These are phyloP conservation scores for Aradus depressus DNA, from an alignment of 2,888 invertebrate species.

Conservation along the genomic window DNA sequence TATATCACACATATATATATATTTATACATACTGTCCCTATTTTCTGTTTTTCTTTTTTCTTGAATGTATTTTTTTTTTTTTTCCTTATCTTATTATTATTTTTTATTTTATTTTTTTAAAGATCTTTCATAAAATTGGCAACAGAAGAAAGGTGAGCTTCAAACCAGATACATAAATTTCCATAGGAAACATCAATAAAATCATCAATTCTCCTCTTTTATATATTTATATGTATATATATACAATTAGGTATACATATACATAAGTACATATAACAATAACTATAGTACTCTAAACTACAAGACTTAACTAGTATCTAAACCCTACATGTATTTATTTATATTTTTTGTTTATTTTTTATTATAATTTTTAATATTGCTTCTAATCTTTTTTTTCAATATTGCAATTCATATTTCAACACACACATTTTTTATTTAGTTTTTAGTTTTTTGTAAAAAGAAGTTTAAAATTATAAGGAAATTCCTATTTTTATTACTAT, in stretches of 20 bases:
- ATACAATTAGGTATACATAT: slow-evolving; percentile 13
- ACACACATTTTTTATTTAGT: slow-evolving; percentile 12
- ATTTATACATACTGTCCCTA: too few relatives aligned
- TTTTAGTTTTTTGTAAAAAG: slow-evolving; percentile 11
- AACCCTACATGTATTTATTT: slow-evolving; percentile 19
- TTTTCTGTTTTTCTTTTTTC: too few relatives aligned
- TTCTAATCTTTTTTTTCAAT: too few relatives aligned
- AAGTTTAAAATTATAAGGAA: neutral
- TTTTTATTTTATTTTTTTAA: slow-evolving; percentile 1
- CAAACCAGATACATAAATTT: slow-evolving; percentile 24
- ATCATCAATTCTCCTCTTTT: neutral
- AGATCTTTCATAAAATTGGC: slow-evolving; percentile 4
- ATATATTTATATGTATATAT: neutral
- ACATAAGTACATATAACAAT: slow-evolving; percentile 7
- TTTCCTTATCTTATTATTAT: slow-evolving; percentile 5
- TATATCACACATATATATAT: too few relatives aligned
- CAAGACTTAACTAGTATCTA: slow-evolving; percentile 19
- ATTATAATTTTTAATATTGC: too few relatives aligned
- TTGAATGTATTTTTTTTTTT: too few relatives aligned
- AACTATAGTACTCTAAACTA: slow-evolving; percentile 6
- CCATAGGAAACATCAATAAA: slow-evolving; percentile 26
- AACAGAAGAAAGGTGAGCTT: slow-evolving; percentile 21
- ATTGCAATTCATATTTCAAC: too few relatives aligned
- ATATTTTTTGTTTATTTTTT: slow-evolving; percentile 9
- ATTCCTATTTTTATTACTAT: neutral